These are phyloP conservation scores for Synodontis membranacea DNA, from an alignment of 2,113 vertebrate genomes.

Conservation along the genomic window DNA sequence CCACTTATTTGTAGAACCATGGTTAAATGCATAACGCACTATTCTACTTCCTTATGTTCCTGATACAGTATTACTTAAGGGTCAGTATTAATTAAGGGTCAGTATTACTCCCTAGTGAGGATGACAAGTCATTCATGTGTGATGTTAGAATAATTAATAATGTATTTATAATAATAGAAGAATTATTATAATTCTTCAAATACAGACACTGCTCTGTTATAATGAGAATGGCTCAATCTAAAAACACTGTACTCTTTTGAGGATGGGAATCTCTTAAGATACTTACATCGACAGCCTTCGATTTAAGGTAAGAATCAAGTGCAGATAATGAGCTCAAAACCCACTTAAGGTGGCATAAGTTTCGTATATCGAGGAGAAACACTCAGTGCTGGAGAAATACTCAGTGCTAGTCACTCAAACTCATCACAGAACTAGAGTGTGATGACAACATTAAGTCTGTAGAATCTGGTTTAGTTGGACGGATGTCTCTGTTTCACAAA, in stretches of 20 bases:
- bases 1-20: neutral
- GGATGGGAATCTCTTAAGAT: neutral
- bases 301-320: neutral
- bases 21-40: neutral
- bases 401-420: neutral
- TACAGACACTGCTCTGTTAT: neutral
- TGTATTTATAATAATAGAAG: too few species aligned
- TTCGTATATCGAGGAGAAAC: neutral
- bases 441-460: neutral
- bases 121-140: neutral
- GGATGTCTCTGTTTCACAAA: neutral
- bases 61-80: too few species aligned
- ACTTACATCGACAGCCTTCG: neutral
- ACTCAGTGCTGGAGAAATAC: neutral
- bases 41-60: neutral
- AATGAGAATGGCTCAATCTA: neutral
- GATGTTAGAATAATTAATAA: too few species aligned
- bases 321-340: neutral
- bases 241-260: neutral
- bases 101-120: neutral
- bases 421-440: neutral
- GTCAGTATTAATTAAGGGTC: neutral
- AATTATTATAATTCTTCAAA: too few species aligned
- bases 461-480: neutral
- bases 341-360: neutral